These are phyloP conservation scores for Nysson spinosus DNA, from an alignment of 2,888 invertebrate species.

Conservation along the genomic window DNA sequence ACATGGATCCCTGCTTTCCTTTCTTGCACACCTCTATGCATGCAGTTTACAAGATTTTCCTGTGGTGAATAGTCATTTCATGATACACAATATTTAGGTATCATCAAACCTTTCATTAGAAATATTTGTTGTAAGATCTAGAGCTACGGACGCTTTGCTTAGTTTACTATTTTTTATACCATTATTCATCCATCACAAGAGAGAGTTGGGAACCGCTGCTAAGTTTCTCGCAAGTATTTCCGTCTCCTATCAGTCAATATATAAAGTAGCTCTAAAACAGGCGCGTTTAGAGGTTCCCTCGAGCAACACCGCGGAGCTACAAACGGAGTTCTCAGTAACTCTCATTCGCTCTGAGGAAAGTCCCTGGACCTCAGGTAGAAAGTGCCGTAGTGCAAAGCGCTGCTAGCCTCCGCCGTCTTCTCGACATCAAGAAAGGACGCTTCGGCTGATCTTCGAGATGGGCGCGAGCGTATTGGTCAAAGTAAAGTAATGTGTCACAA, in stretches of 20 bases:
- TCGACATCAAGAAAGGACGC: slow-evolving; percentile 56
- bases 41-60: no score
- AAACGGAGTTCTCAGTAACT: slow-evolving; percentile 75
- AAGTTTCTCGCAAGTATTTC: slow-evolving; percentile 58
- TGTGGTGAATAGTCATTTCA: no score
- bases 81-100: no score
- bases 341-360: slow-evolving; percentile 78
- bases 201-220: not conserved
- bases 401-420: slow-evolving; percentile 73
- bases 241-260: rapidly evolving
- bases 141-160: no score
- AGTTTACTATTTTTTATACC: no score
- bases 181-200: no score
- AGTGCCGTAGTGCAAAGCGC: slow-evolving; percentile 77
- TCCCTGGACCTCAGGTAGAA: slow-evolving; percentile 79
- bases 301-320: slow-evolving; percentile 77
- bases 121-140: no score
- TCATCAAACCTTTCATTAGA: no score
- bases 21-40: no score
- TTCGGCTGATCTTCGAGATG: slow-evolving; percentile 65
- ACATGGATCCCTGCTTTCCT: no score
- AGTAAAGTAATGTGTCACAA: slow-evolving; percentile 66
- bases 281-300: slow-evolving; percentile 64
- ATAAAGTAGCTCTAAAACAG: not conserved
- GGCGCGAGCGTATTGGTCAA: slow-evolving; percentile 70